Conservation (phyloP, 2,797 vertebrate species). For the Lophius americanus region DNA sequence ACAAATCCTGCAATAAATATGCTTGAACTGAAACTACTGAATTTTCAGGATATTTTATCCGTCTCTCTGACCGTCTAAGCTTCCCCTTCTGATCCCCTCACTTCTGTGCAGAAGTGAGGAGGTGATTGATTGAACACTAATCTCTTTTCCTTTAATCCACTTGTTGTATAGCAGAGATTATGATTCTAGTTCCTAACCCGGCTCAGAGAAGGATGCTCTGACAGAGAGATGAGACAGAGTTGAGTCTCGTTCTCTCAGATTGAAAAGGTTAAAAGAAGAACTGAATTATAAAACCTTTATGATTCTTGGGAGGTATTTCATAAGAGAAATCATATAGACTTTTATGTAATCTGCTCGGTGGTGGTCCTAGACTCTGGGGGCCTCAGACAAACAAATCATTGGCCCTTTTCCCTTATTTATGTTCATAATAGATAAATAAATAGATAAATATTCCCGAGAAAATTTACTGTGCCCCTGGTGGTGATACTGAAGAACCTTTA, state of each 20-base stretch:
- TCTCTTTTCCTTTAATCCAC: conserved; percentile 57
- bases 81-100: conserved; percentile 2
- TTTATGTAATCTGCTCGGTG: conserved; percentile 3
- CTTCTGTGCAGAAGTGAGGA: conserved; percentile 5
- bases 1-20: too few relatives aligned
- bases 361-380: too few relatives aligned
- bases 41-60: too few relatives aligned
- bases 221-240: background rate
- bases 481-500: too few relatives aligned
- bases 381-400: conserved; percentile 12
- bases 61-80: background rate
- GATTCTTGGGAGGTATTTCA: background rate
- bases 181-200: conserved; percentile 26
- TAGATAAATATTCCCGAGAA: too few relatives aligned
- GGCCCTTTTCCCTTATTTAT: background rate
- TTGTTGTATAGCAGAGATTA: conserved; percentile 53
- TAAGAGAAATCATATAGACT: background rate
- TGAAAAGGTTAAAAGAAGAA: conserved; percentile 5
- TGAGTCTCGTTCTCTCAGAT: conserved; percentile 1
- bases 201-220: background rate
- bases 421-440: too few relatives aligned
- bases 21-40: too few relatives aligned
- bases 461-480: too few relatives aligned
- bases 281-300: background rate
- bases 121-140: conserved; percentile 35